phyloP scores from a whole-genome alignment of 2,113 vertebrate genomes.

The Pangasianodon hypophthalmus region DNA sequence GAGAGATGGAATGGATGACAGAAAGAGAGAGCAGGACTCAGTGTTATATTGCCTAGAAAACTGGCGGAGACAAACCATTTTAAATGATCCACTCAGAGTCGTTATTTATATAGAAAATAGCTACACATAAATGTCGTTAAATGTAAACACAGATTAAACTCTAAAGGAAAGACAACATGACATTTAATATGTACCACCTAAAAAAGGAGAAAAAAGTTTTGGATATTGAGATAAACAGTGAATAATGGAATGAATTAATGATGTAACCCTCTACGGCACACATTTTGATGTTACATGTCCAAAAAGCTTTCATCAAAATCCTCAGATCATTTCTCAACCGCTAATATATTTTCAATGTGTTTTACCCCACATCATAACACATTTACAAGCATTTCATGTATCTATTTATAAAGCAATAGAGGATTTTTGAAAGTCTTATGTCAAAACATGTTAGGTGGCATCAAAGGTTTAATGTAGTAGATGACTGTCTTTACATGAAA shows the following conservation, averaged over 20 bases:
- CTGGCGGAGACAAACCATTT: background rate
- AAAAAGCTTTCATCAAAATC: background rate
- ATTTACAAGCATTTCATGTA: background rate
- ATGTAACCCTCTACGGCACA: background rate
- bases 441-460: background rate
- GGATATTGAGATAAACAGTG: background rate
- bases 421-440: background rate
- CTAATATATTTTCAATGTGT: background rate
- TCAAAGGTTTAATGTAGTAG: background rate
- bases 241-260: background rate
- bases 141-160: background rate
- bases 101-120: background rate
- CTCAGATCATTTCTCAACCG: background rate
- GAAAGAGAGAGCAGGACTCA: background rate
- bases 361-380: background rate
- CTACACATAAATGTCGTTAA: background rate
- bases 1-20: conserved; percentile 14
- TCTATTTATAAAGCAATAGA: background rate
- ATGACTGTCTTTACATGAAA: background rate
- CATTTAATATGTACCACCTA: background rate
- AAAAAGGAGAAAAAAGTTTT: background rate
- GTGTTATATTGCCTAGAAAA: background rate
- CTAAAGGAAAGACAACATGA: background rate
- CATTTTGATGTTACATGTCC: background rate
- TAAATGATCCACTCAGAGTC: background rate